Evolutionary conservation across 2,797 vertebrate species (phyloP), one percentile per base, ranked within the genome.

Genomic region (Myotis daubentonii): DNA sequence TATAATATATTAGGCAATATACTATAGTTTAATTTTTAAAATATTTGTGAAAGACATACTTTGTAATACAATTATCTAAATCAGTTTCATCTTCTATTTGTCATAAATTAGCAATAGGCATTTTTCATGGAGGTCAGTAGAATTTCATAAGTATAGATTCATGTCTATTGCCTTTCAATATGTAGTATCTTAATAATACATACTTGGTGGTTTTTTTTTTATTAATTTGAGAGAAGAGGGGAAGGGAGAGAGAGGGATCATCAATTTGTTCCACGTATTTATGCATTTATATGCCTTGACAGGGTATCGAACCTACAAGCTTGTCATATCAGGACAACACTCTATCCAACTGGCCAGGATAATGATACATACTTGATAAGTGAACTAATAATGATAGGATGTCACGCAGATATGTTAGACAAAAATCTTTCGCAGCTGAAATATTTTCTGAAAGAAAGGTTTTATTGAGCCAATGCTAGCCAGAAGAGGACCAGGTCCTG

Each of bases 21-120:
- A 33, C 65, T 47, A 25, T 65, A 86, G 51, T 72, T 86, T n/a
- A 82, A 71, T 38, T 76, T 4, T 44, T 30, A 79, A 81, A 72
- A 16, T 38, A 38, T 76, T 75, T 41, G 5, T 91, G 25, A 60
- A 82, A 82, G 80, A 16, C 36, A 44, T 30, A 66, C 38, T 66
- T 87, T 82, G 13, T 85, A 75, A 86, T 62, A 51, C 76, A 81
- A 62, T 20, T 94, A 41, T 76, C 65, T 65, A 91, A 86, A 30
- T 83, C n/a, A 86, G 33, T 57, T 93, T 68, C 19, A 68, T 20
- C 6, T 36, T 93, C 36, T 71, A 20, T 47, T 93, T 75, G 87
- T 84, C 33, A 66, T 47, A 38, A 81, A 66, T 90, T 78, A 89
- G 19, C 22, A 70, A 12, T 41, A 93, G 70, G 15, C 47, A 36